Evolutionary conservation across 2,113 vertebrate genomes (phyloP).

Genomic region (Apteryx mantelli): DNA sequence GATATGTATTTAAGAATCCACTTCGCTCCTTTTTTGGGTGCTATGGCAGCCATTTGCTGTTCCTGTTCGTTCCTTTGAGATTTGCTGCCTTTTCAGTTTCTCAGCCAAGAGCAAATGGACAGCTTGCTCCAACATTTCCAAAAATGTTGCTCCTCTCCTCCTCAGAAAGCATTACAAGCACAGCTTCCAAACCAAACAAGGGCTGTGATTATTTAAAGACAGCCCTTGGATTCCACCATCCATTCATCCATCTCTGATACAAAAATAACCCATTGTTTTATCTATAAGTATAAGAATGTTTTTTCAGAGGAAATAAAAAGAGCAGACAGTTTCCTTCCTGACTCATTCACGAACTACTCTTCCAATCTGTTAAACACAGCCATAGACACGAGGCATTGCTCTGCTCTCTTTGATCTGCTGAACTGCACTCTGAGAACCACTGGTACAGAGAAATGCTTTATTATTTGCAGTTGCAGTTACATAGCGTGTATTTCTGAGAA

Average conservation of each 20-base stretch:
- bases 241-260: constrained; percentile 70
- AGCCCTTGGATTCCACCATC: constrained; percentile 43
- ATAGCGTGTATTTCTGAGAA: background rate
- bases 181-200: constrained; percentile 73
- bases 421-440: background rate
- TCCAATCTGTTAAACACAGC: constrained; percentile 62
- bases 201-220: constrained; percentile 70
- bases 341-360: constrained; percentile 76
- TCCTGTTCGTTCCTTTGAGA: background rate
- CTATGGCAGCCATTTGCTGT: background rate
- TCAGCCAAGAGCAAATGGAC: background rate
- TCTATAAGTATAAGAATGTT: constrained; percentile 75
- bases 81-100: background rate
- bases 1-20: background rate
- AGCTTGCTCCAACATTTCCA: background rate
- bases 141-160: background rate
- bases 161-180: background rate
- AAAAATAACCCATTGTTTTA: constrained; percentile 84
- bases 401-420: constrained; percentile 58
- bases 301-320: constrained; percentile 90
- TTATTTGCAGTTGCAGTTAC: background rate
- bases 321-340: constrained; percentile 95
- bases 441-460: background rate
- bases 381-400: constrained; percentile 5
- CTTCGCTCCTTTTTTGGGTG: background rate